A percentile compares a stretch with the other conserved stretches of the same genome.
phyloP scores from a whole-genome alignment of 2,113 vertebrate species.

The Empidonax alnorum region DNA sequence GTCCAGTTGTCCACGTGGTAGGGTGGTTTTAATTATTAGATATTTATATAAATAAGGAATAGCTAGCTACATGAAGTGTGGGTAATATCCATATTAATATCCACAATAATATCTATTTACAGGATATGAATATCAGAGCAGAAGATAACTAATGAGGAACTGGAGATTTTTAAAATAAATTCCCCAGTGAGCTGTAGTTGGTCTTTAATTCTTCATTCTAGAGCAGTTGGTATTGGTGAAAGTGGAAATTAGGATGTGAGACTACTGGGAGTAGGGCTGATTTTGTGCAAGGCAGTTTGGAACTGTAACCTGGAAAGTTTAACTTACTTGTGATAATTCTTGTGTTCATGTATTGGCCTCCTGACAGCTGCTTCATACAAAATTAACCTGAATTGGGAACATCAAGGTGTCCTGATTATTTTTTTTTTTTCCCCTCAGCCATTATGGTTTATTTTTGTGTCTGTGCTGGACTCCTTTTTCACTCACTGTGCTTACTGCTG shows the following conservation, averaged over 20 bases:
- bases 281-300: neutral
- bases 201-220: neutral
- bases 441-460: conserved; percentile 36
- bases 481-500: neutral
- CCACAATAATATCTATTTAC: neutral
- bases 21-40: neutral
- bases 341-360: neutral
- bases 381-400: conserved; percentile 24
- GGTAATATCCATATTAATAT: neutral
- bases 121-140: neutral
- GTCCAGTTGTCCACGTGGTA: neutral
- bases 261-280: conserved; percentile 14
- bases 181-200: neutral
- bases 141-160: neutral
- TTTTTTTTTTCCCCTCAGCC: neutral
- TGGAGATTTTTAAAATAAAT: neutral
- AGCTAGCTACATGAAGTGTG: neutral
- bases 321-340: neutral
- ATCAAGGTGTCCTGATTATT: conserved; percentile 34
- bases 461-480: neutral
- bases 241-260: neutral
- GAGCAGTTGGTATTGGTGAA: neutral
- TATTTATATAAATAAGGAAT: neutral
- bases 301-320: conserved; percentile 40
- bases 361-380: neutral